Conservation (phyloP, 2,113 vertebrate genomes). For the Chrysochloris asiatica region DNA sequence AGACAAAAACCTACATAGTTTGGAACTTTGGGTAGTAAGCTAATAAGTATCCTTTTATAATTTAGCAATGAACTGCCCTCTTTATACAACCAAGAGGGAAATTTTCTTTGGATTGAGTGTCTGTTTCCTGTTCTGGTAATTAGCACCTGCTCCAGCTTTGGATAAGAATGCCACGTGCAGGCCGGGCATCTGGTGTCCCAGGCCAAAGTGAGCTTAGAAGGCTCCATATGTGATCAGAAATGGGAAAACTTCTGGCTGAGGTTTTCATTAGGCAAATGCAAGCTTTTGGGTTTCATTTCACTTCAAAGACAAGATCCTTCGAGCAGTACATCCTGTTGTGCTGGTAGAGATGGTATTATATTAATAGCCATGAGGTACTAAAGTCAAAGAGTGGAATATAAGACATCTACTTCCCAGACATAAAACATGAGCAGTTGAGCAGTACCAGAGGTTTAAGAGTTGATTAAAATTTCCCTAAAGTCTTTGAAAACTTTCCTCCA, state of each 20-base stretch:
- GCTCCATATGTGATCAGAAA: constrained; percentile 76
- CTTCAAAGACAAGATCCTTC: constrained; percentile 79
- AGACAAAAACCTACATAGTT: constrained; percentile 42
- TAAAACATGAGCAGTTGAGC: constrained; percentile 30
- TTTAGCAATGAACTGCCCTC: constrained; percentile 26
- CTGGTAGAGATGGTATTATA: constrained; percentile 71
- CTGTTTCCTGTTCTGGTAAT: constrained; percentile 75
- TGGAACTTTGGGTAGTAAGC: constrained; percentile 22
- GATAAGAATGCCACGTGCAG: constrained; percentile 53
- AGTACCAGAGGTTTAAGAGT: not conserved
- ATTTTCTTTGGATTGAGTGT: constrained; percentile 69
- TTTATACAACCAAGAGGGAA: constrained; percentile 57
- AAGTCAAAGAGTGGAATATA: constrained; percentile 41
- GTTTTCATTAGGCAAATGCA: constrained; percentile 83
- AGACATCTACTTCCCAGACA: constrained; percentile 21
- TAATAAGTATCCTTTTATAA: constrained; percentile 54
- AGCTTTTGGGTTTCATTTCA: constrained; percentile 83
- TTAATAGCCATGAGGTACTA: constrained; percentile 65
- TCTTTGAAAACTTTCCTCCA: constrained; percentile 19
- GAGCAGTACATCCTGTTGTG: constrained; percentile 63
- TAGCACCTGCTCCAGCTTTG: constrained; percentile 75
- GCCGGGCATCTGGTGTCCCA: constrained; percentile 67
- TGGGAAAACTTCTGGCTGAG: constrained; percentile 75
- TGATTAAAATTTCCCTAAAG: constrained; percentile 54
- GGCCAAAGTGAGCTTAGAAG: constrained; percentile 70